A percentile compares a stretch with the other conserved stretches of the same genome.
Conservation (phyloP, 2,888 invertebrate species). For the Amblyjoppa fuscipennis region DNA sequence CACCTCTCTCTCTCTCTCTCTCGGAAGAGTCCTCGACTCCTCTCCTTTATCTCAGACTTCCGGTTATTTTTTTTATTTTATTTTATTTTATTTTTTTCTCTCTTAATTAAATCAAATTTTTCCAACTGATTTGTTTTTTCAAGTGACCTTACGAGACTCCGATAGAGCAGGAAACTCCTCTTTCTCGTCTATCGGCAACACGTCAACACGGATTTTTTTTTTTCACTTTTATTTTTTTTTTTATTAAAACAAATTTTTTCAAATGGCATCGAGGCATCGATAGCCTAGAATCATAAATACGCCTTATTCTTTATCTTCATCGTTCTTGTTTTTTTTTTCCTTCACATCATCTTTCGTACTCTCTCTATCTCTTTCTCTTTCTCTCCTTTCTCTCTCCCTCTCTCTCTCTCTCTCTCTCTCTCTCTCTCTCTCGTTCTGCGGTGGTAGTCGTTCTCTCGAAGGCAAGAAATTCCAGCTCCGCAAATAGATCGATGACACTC, state of each 20-base stretch:
- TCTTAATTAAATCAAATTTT: background rate
- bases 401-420: slow-evolving; percentile 60
- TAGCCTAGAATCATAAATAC: background rate
- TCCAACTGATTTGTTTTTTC: background rate
- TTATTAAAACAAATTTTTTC: background rate
- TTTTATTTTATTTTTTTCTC: background rate
- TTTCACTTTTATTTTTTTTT: background rate
- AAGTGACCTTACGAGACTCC: background rate
- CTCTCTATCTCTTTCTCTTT: background rate
- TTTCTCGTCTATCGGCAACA: too few species aligned
- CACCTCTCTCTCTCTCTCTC: background rate
- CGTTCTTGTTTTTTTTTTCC: background rate
- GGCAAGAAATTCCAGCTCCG: slow-evolving; percentile 84
- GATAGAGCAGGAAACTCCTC: background rate
- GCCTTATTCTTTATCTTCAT: background rate
- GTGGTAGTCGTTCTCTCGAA: slow-evolving; percentile 71
- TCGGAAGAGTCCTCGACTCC: slow-evolving; percentile 8
- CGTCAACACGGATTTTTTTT: background rate
- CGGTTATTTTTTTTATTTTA: background rate
- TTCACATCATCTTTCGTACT: background rate
- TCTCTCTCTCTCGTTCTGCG: slow-evolving; percentile 52
- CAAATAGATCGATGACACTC: slow-evolving; percentile 85
- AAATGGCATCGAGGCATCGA: background rate
- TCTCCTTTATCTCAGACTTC: background rate
- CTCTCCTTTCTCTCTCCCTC: slow-evolving; percentile 33